A percentile compares a stretch with the other conserved stretches of the same genome.
Conservation (phyloP, 1,140 invertebrate species). For the Drosophila littoralis region DNA sequence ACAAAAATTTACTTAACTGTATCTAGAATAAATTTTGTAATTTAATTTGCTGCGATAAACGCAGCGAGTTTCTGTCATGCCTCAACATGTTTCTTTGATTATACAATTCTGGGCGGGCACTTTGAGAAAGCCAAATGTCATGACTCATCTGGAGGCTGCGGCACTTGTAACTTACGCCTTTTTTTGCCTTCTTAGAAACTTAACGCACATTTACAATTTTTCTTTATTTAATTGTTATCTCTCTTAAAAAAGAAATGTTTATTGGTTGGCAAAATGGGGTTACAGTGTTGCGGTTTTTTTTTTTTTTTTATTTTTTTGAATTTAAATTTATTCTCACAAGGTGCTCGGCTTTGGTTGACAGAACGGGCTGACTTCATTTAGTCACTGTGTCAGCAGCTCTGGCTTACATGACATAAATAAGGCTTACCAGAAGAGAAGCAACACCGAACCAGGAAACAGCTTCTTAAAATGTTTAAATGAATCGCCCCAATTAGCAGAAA, state of each 20-base stretch:
- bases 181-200: slow-evolving; percentile 67
- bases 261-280: slow-evolving; percentile 49
- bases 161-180: slow-evolving; percentile 49
- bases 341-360: slow-evolving; percentile 6
- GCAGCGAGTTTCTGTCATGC: slow-evolving; percentile 15
- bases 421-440: not conserved
- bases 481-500: slow-evolving; percentile 2
- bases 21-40: slow-evolving; percentile 63
- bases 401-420: slow-evolving; percentile 12
- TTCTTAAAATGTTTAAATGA: not conserved
- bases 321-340: slow-evolving; percentile 14
- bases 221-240: slow-evolving; percentile 31
- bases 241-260: slow-evolving; percentile 51
- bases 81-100: slow-evolving; percentile 32
- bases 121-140: slow-evolving; percentile 57
- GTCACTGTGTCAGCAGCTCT: not conserved
- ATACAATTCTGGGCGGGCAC: slow-evolving; percentile 37
- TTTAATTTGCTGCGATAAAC: slow-evolving; percentile 30
- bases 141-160: slow-evolving; percentile 57
- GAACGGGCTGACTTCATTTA: not conserved
- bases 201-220: slow-evolving; percentile 53
- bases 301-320: slow-evolving; percentile 38
- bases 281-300: slow-evolving; percentile 29
- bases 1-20: slow-evolving; percentile 79
- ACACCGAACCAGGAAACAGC: not conserved